Evolutionary conservation across 2,113 vertebrate species (phyloP).

Genomic region (Entelurus aequoreus): DNA sequence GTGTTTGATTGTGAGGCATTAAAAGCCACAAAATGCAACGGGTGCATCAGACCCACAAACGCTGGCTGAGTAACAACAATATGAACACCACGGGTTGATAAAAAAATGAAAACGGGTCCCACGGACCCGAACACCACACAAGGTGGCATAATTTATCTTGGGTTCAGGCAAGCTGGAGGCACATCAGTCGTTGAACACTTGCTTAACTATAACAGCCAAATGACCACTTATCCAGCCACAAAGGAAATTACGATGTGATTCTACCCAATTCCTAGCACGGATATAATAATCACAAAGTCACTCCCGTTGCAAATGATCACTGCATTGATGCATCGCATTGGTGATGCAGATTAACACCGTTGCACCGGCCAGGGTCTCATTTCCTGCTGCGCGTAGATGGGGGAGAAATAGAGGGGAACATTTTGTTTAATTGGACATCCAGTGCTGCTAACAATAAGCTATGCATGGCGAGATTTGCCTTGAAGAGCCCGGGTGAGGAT

Average conservation of each 20-base stretch:
- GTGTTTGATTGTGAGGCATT: no score
- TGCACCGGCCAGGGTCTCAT: conserved; percentile 37
- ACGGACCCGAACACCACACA: no score
- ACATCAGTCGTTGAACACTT: conserved; percentile 4
- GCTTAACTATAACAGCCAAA: conserved; percentile 29
- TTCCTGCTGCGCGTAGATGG: conserved; percentile 19
- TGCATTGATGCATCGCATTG: conserved; percentile 8
- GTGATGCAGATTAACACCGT: conserved; percentile 24
- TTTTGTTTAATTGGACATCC: conserved; percentile 65
- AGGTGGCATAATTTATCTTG: neutral
- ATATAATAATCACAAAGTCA: conserved; percentile 25
- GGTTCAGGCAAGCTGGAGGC: conserved; percentile 2
- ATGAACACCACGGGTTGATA: no score
- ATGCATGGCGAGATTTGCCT: conserved; percentile 59
- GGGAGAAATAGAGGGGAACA: conserved; percentile 42
- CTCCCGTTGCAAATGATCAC: conserved; percentile 24
- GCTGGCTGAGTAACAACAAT: no score
- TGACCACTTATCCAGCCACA: conserved; percentile 1
- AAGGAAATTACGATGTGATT: conserved; percentile 10
- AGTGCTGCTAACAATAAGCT: conserved; percentile 62
- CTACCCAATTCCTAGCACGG: neutral
- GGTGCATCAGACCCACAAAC: no score
- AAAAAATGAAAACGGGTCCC: no score
- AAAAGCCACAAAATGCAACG: no score
- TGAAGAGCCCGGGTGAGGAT: conserved; percentile 54